Evolutionary conservation across 2,888 invertebrate species (phyloP).

Genomic region (Lepidochitona cinerea): DNA sequence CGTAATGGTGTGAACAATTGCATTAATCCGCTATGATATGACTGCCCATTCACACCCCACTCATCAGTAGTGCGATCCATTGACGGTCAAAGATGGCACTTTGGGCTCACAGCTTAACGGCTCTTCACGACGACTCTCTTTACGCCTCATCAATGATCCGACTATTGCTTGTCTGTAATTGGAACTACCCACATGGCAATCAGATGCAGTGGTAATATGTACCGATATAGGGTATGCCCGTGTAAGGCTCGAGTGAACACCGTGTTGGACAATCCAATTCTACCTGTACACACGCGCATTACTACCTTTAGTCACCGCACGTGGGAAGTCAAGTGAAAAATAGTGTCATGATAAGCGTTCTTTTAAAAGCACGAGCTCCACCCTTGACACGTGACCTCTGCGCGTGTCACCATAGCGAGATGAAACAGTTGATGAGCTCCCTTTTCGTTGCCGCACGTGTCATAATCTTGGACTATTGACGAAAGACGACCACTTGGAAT

Average conservation of each 20-base stretch:
- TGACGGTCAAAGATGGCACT: background rate
- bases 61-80: background rate
- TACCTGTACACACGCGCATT: background rate
- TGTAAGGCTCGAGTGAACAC: background rate
- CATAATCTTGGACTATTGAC: too few species aligned
- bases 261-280: background rate
- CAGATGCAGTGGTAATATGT: too few species aligned
- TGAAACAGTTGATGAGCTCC: background rate
- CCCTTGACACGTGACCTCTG: background rate
- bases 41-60: background rate
- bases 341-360: background rate
- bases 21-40: too few species aligned
- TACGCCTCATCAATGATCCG: background rate
- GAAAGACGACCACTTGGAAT: too few species aligned
- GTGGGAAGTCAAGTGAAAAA: slow-evolving; percentile 1
- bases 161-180: background rate
- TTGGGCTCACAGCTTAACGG: background rate
- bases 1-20: too few species aligned
- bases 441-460: too few species aligned
- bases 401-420: background rate
- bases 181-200: background rate
- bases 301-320: background rate
- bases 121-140: background rate
- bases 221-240: too few species aligned
- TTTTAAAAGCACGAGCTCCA: background rate